phyloP scores from a whole-genome alignment of 2,888 invertebrate genomes.

The Fragum sueziense region DNA sequence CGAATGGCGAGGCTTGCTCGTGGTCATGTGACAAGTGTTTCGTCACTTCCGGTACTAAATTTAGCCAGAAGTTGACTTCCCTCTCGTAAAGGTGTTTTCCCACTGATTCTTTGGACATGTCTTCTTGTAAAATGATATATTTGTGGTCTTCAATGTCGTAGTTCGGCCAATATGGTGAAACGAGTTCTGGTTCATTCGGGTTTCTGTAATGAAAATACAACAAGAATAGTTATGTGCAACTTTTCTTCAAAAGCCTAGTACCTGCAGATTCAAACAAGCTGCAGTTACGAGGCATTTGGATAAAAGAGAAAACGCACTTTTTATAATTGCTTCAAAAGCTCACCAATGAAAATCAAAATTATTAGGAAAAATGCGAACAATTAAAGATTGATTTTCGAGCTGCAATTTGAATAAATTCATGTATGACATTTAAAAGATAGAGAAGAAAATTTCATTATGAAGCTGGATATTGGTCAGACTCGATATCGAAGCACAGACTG shows the following conservation, averaged over 20 bases:
- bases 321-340: too few species aligned
- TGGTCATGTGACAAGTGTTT: constrained; percentile 6
- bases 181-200: constrained; percentile 3
- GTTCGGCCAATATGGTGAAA: constrained; percentile 12
- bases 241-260: too few species aligned
- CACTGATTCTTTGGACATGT: not conserved
- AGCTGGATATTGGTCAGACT: too few species aligned
- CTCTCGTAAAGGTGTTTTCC: not conserved
- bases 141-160: not conserved
- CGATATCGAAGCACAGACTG: not conserved
- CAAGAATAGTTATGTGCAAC: not conserved
- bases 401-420: too few species aligned
- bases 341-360: too few species aligned
- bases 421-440: too few species aligned
- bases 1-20: not conserved
- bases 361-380: too few species aligned
- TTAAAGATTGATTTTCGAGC: too few species aligned
- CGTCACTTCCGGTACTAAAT: constrained; percentile 15
- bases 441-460: too few species aligned
- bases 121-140: not conserved
- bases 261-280: too few species aligned
- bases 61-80: constrained; percentile 27
- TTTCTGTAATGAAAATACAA: constrained; percentile 5
- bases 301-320: not conserved
- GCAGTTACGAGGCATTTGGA: too few species aligned